phyloP scores from a whole-genome alignment of 2,888 invertebrate genomes.

The Eucera pruinosa region DNA sequence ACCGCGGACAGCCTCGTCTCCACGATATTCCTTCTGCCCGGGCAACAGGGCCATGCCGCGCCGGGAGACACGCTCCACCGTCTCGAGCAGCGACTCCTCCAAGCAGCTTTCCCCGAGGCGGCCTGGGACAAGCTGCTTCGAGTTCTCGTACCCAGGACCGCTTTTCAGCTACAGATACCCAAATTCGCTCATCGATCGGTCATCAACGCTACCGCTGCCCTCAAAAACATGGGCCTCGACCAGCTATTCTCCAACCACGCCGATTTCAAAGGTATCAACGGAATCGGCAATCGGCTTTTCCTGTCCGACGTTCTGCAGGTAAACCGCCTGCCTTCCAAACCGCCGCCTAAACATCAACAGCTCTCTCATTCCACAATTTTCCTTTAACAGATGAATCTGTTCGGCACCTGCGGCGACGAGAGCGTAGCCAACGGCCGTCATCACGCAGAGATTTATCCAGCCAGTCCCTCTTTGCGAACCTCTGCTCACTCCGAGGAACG shows the following conservation, averaged over 20 bases:
- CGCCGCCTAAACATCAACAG: no score
- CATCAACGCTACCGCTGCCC: constrained; percentile 91
- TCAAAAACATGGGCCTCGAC: constrained; percentile 92
- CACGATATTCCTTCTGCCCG: constrained; percentile 93
- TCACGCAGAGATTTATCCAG: constrained; percentile 93
- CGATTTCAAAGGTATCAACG: constrained; percentile 93
- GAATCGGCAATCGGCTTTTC: constrained; percentile 91
- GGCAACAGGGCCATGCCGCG: constrained; percentile 92
- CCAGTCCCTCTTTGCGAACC: constrained; percentile 84
- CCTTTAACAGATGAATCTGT: constrained; percentile 87
- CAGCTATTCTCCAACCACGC: constrained; percentile 92
- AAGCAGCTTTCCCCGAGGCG: constrained; percentile 87
- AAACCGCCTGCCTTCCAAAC: no score
- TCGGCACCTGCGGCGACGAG: constrained; percentile 92
- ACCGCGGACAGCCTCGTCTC: constrained; percentile 89
- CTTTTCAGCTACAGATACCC: constrained; percentile 93
- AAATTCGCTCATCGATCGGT: constrained; percentile 93
- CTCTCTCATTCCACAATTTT: no score
- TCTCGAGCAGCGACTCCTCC: constrained; percentile 89
- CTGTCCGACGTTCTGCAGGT: constrained; percentile 93
- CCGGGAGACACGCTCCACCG: constrained; percentile 92
- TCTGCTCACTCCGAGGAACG: background rate
- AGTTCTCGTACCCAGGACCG: constrained; percentile 90
- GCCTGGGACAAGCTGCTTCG: constrained; percentile 91
- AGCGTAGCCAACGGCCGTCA: constrained; percentile 90